Evolutionary conservation across 2,888 invertebrate genomes (phyloP).

Genomic region (Acleris emargana): DNA sequence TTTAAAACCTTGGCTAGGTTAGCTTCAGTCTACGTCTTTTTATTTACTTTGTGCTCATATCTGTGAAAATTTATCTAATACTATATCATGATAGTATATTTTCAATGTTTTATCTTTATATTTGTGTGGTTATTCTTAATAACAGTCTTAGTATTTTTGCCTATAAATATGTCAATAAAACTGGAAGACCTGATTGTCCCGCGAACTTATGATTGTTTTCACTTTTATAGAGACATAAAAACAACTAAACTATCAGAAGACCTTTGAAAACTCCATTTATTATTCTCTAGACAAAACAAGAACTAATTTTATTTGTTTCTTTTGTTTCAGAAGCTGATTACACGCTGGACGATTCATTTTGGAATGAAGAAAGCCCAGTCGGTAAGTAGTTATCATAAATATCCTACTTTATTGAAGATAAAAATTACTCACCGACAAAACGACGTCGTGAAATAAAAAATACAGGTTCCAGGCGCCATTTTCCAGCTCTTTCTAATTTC

Average conservation of each 20-base stretch:
- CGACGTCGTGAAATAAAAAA: conserved; percentile 1
- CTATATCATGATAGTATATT: too few species aligned
- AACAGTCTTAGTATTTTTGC: background rate
- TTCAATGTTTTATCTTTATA: too few species aligned
- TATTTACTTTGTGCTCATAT: too few species aligned
- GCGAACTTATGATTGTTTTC: background rate
- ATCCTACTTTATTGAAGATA: background rate
- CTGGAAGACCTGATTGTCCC: background rate
- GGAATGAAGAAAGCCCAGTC: conserved; percentile 96
- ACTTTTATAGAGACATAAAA: background rate
- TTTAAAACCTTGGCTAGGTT: too few species aligned
- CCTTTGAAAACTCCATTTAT: background rate
- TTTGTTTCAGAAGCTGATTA: conserved; percentile 94
- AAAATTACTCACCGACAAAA: background rate
- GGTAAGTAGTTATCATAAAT: conserved; percentile 85
- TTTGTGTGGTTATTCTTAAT: too few species aligned
- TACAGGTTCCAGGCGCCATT: background rate
- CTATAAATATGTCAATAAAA: background rate
- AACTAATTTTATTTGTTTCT: conserved; percentile 43
- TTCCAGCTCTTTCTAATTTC: conserved; percentile 5
- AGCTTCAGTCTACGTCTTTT: too few species aligned
- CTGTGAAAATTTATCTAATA: too few species aligned
- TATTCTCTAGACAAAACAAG: background rate
- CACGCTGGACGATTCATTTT: conserved; percentile 95
- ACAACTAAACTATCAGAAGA: background rate